Evolutionary conservation across 2,888 invertebrate genomes (phyloP), one percentile per base, ranked within the genome.

Genomic region (Brachylomia viminalis): DNA sequence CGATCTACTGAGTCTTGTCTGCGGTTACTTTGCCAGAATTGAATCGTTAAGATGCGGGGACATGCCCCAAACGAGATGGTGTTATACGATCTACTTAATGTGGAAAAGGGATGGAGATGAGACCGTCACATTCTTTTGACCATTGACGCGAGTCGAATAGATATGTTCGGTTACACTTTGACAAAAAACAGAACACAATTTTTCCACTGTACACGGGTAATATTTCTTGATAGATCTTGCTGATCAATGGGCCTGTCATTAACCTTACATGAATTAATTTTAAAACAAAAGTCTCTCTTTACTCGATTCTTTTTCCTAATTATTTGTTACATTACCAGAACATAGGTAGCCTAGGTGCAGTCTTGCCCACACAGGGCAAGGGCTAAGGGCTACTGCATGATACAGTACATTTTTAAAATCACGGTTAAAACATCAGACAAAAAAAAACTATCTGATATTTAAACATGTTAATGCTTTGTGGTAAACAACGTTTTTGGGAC

Each of bases 31-130:
- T 86, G 83, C 86, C 89, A 85, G 90, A 91, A 92, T 91, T 89
- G 90, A 93, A 91, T 91, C 90, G 90, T 90, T 90, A 92, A 92
- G 92, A 93, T 88, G 90, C 89, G 86, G 86, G 82, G 86, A 90
- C 88, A 84, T 86, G 77, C 79, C 75, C 81, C 83, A 71, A 88
- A 88, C 84, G 89, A 87, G 87, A 87, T 88, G 86, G 88, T 87
- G 75, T 82, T 84, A 82, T 82, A 84, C 75, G 82, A 80, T 78
- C 75, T 77, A 74, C 71, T 85, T 87, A 77, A 83, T 33, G 86
- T 85, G 71, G 71, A 83, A 89, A 78, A 83, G 80, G 84, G 89
- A 91, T 75, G 77, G 80, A 83, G 75, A 77, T 82, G 83, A 72
- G 62, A 33, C 47, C 71, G 45, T 73, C 73, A 80, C 83, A 72